A percentile compares a stretch with the other conserved stretches of the same genome.
phyloP scores from a whole-genome alignment of 1,140 invertebrate genomes.

The Diploscapter pachys region DNA sequence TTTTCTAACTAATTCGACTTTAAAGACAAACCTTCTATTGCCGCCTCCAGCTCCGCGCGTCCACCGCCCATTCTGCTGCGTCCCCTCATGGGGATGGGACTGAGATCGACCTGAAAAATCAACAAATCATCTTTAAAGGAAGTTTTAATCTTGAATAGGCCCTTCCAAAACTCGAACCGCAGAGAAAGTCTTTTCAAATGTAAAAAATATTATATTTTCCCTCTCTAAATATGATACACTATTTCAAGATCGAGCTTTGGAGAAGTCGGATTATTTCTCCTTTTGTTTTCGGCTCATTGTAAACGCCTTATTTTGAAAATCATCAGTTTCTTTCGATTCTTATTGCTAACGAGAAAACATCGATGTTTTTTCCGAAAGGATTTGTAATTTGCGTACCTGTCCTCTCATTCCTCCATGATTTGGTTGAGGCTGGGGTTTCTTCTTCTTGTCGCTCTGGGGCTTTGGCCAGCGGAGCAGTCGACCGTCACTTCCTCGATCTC shows the following conservation, averaged over 20 bases:
- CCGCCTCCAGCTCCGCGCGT: background rate
- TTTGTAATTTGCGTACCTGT: constrained; percentile 3
- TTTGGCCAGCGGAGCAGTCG: constrained; percentile 94
- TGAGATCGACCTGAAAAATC: constrained; percentile 15
- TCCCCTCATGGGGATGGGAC: constrained; percentile 3
- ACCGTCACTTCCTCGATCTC: constrained; percentile 75
- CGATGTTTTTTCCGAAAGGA: background rate
- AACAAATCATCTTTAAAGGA: constrained; percentile 15
- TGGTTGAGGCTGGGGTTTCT: constrained; percentile 60
- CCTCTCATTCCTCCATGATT: constrained; percentile 31
- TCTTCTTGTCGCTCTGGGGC: constrained; percentile 95
- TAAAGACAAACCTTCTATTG: background rate
- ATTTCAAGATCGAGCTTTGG: no score
- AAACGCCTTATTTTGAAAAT: constrained; percentile 7
- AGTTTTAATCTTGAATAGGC: background rate
- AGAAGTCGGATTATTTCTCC: no score
- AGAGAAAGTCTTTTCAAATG: constrained; percentile 4
- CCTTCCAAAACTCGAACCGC: background rate
- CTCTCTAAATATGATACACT: no score
- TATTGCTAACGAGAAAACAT: background rate
- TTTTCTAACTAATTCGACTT: background rate
- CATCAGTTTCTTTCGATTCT: background rate
- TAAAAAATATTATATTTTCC: background rate
- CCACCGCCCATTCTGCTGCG: constrained; percentile 27
- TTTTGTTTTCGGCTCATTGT: constrained; percentile 6